Percentiles rank a stretch among this genome's conserved stretches.
Conservation (phyloP, 2,888 invertebrate genomes). For the Morpho helenor region DNA sequence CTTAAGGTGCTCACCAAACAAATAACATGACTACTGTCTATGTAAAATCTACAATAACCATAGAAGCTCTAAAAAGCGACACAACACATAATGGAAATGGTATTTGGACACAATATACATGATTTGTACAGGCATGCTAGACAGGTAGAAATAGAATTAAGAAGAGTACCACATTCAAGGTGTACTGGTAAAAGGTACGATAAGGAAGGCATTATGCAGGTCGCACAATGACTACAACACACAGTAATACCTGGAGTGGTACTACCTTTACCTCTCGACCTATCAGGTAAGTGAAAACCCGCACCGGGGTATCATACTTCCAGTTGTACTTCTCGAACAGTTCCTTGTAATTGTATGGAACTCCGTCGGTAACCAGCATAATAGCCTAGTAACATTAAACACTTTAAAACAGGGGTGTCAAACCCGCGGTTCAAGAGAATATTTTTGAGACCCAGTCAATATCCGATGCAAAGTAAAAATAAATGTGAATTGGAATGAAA, state of each 20-base stretch:
- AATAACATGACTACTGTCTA: background rate
- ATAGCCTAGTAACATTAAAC: conserved; percentile 83
- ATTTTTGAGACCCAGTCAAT: too few relatives aligned
- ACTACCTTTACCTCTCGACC: conserved; percentile 89
- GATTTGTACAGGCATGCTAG: conserved; percentile 21
- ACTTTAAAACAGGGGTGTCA: too few relatives aligned
- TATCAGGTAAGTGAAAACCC: conserved; percentile 98
- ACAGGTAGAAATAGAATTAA: conserved; percentile 35
- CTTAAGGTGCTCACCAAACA: too few relatives aligned
- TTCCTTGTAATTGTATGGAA: conserved; percentile 95
- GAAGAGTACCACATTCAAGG: conserved; percentile 73
- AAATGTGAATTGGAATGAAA: too few relatives aligned
- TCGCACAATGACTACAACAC: conserved; percentile 77
- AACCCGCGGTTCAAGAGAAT: too few relatives aligned
- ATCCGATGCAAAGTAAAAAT: too few relatives aligned
- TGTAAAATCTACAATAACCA: conserved; percentile 1
- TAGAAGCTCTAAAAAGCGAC: conserved; percentile 16
- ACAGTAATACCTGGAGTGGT: conserved; percentile 78
- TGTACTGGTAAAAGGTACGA: conserved; percentile 65
- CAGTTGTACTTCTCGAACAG: conserved; percentile 95
- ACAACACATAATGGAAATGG: conserved; percentile 19
- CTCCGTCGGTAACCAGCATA: conserved; percentile 99
- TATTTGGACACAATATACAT: conserved; percentile 7
- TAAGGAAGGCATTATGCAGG: conserved; percentile 72
- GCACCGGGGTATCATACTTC: conserved; percentile 88